Conservation (phyloP, 2,888 invertebrate species). For the Periphyllus acericola region DNA sequence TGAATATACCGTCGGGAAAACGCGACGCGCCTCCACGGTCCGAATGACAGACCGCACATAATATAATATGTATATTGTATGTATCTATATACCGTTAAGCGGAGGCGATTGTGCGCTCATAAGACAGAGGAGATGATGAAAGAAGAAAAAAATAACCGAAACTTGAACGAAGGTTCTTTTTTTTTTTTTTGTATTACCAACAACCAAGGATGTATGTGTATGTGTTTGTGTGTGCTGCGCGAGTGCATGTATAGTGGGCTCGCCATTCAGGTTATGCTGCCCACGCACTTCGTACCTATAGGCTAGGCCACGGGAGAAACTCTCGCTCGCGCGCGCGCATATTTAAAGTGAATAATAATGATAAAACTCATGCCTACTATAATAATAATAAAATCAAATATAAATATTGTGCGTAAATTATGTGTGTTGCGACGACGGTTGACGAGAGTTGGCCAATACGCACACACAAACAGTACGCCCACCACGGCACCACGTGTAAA, state of each 20-base stretch:
- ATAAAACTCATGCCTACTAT: slow-evolving; percentile 46
- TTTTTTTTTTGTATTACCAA: slow-evolving; percentile 31
- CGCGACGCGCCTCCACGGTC: slow-evolving; percentile 18
- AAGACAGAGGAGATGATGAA: slow-evolving; percentile 5
- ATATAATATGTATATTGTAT: neutral
- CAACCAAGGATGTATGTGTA: slow-evolving; percentile 7
- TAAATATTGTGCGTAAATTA: neutral
- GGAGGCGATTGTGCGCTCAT: slow-evolving; percentile 28
- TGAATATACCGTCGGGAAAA: neutral
- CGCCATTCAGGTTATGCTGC: slow-evolving; percentile 58
- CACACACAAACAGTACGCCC: slow-evolving; percentile 14
- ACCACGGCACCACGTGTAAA: slow-evolving; percentile 26
- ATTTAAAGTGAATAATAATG: slow-evolving; percentile 42
- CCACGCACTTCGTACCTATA: slow-evolving; percentile 41
- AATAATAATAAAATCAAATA: slow-evolving; percentile 24
- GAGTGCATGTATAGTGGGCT: slow-evolving; percentile 43
- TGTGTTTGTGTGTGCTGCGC: neutral
- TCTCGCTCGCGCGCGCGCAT: slow-evolving; percentile 31
- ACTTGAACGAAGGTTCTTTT: slow-evolving; percentile 45
- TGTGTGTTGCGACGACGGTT: slow-evolving; percentile 1
- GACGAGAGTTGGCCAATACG: slow-evolving; percentile 52
- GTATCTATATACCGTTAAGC: slow-evolving; percentile 42
- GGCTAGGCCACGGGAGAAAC: slow-evolving; percentile 59
- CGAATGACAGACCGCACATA: slow-evolving; percentile 4
- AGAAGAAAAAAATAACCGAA: slow-evolving; percentile 23